Percentiles rank a stretch among this genome's conserved stretches.
Conservation (phyloP, 1,140 invertebrate species). For the Capitella teleta region DNA sequence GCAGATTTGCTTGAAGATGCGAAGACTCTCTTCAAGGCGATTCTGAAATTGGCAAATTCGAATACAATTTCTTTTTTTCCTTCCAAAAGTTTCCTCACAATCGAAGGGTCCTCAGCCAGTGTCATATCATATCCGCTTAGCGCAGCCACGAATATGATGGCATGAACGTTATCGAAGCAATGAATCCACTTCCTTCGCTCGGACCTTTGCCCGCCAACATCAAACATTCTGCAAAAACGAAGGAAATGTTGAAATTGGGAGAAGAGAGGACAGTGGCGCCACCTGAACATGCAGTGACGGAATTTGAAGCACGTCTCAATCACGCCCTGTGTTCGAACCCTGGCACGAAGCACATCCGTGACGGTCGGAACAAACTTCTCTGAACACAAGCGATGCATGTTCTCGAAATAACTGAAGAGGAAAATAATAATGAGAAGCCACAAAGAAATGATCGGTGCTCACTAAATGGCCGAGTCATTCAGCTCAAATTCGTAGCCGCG, state of each 20-base stretch:
- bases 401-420: conserved; percentile 53
- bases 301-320: conserved; percentile 39
- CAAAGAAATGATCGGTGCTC: no score
- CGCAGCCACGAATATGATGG: conserved; percentile 55
- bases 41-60: conserved; percentile 23
- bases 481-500: conserved; percentile 47
- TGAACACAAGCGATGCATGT: conserved; percentile 54
- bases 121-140: conserved; percentile 58
- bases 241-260: neutral
- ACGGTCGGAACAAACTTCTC: conserved; percentile 33
- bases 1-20: conserved; percentile 53
- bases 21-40: conserved; percentile 48
- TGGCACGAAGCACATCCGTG: conserved; percentile 33
- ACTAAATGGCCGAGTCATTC: conserved; percentile 45
- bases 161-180: conserved; percentile 57
- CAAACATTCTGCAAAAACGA: conserved; percentile 37
- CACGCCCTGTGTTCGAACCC: conserved; percentile 36
- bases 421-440: no score
- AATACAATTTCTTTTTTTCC: neutral
- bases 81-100: conserved; percentile 36
- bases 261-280: neutral
- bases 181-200: conserved; percentile 50
- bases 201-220: conserved; percentile 48
- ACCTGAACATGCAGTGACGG: conserved; percentile 44
- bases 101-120: conserved; percentile 36